These are phyloP conservation scores for Apeira syringaria DNA, from an alignment of 2,888 invertebrate species.

Conservation along the genomic window DNA sequence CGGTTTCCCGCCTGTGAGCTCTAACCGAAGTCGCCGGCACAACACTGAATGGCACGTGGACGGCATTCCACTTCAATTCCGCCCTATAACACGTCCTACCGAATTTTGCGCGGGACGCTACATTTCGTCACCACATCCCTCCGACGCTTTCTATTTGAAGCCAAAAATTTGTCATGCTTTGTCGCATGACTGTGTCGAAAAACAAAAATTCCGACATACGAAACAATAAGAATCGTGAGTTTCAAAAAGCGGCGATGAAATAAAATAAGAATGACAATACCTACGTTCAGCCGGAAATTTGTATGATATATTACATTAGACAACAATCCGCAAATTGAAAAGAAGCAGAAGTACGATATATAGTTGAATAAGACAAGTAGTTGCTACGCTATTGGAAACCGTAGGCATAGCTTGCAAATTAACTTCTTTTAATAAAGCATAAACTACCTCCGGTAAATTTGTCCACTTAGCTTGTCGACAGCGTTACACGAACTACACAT, in stretches of 20 bases:
- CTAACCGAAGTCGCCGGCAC: slow-evolving; percentile 57
- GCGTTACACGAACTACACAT: slow-evolving; percentile 23
- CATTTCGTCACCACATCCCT: slow-evolving; percentile 38
- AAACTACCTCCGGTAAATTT: slow-evolving; percentile 12
- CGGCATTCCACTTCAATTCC: slow-evolving; percentile 65
- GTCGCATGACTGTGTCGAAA: slow-evolving; percentile 32
- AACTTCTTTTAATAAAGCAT: no score
- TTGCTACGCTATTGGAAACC: slow-evolving; percentile 61
- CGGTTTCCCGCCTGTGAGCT: slow-evolving; percentile 61
- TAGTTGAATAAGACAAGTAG: slow-evolving; percentile 75
- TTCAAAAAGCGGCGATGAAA: slow-evolving; percentile 26
- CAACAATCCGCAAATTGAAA: slow-evolving; percentile 60
- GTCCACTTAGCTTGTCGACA: slow-evolving; percentile 15
- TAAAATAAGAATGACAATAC: slow-evolving; percentile 24
- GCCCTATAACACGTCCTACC: slow-evolving; percentile 54
- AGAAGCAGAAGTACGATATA: no score
- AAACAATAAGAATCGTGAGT: slow-evolving; percentile 33
- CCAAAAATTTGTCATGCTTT: slow-evolving; percentile 29
- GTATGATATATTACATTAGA: slow-evolving; percentile 45
- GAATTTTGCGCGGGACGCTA: slow-evolving; percentile 42
- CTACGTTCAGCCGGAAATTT: slow-evolving; percentile 32
- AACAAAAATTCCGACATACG: slow-evolving; percentile 29
- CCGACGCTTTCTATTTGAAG: slow-evolving; percentile 14
- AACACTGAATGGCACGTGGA: slow-evolving; percentile 51
- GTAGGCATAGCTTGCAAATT: slow-evolving; percentile 24